Conservation (phyloP, 1,140 invertebrate species). For the Euwallacea similis region DNA sequence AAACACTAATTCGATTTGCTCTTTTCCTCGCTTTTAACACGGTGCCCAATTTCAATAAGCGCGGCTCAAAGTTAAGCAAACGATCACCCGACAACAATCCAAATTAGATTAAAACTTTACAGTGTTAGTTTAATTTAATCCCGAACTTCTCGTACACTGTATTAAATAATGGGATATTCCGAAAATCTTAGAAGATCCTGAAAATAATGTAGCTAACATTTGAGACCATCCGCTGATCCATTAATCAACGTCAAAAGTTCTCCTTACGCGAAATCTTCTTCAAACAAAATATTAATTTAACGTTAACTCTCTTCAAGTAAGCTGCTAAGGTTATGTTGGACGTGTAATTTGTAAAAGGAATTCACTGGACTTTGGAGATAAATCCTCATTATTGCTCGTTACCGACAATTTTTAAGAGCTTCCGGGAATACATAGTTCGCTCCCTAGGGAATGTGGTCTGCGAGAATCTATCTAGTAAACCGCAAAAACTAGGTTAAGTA, state of each 20-base stretch:
- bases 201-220: slow-evolving; percentile 19
- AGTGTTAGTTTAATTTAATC: background rate
- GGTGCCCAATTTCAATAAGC: background rate
- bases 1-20: background rate
- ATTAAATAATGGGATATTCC: slow-evolving; percentile 13
- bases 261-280: slow-evolving; percentile 3
- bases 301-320: slow-evolving; percentile 15
- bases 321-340: slow-evolving; percentile 9
- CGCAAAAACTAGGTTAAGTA: slow-evolving; percentile 1
- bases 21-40: background rate
- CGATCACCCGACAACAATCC: background rate
- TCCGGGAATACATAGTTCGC: background rate
- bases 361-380: too few relatives aligned
- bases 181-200: slow-evolving; percentile 12
- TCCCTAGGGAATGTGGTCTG: background rate
- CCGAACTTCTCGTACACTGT: slow-evolving; percentile 6
- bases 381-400: too few relatives aligned
- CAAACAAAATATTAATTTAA: slow-evolving; percentile 20
- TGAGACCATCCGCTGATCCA: slow-evolving; percentile 15
- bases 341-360: background rate
- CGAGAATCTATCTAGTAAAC: background rate
- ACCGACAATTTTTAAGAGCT: too few relatives aligned
- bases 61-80: background rate
- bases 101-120: background rate
- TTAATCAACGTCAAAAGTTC: slow-evolving; percentile 19